Base-by-base conservation (phyloP, 1,140 invertebrate genomes). In the Acyrthosiphon pisum region DNA sequence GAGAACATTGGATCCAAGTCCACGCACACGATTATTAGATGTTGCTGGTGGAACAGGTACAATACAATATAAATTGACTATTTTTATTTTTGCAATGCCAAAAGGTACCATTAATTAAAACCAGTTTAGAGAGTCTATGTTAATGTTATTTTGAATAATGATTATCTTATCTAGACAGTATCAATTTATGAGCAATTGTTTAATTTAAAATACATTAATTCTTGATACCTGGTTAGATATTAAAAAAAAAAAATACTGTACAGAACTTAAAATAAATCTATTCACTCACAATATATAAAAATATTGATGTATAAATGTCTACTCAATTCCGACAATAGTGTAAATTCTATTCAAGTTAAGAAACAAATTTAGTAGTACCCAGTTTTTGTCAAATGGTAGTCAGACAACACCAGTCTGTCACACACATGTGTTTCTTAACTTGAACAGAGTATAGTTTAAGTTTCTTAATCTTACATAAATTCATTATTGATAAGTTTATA, bases 41-140 rank as follows among this genome's bases (percentile, higher is more conserved):
- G 98, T 99, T 94, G 99, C 99, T 94, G 99, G 99, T 90, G 99
- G 99, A 91, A 99, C 99, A 94, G 97, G 97, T 96, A 94, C 93
- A n/a, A 48, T 11, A 20, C 0, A 46, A 44, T 46, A 41, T 2
- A 14, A 44, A 46, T 30, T 30, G 8, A 0, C 26, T 68, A 68
- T 68, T 30, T 30, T 68, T 30, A 68, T 30, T 68, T 68, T 68
- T 9, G 30, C 11, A 30, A 41, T 4, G 41, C 1, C 41, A 41
- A 68, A 68, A 30, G 9, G 6, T 68, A n/a, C 26, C 26, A 11
- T 4, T 68, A 30, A n/a, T 30, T 14, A 11, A 30, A 30, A 56
- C 23, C 56, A 0, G n/a, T 76, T n/a, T 35, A 18, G 60, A 1
- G 14, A 35, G 60, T 76, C n/a, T 76, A 18, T 0, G n/a, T 76